Evolutionary conservation across 1,140 invertebrate species (phyloP).

Genomic region (Brachionus angularis): DNA sequence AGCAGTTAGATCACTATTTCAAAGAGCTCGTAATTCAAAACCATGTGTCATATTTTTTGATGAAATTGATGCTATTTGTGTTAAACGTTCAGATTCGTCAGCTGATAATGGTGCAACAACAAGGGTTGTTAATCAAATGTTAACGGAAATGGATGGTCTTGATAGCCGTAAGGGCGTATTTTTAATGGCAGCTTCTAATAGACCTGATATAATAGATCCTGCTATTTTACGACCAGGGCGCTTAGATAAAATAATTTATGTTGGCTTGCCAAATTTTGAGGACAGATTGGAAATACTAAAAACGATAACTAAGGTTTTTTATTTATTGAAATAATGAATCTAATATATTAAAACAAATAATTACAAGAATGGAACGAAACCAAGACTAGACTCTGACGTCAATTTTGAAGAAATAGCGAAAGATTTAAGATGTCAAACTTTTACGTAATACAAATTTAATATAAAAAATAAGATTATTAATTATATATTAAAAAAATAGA

Average conservation of each 20-base stretch:
- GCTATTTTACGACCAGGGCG: conserved; percentile 88
- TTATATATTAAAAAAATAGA: conserved; percentile 49
- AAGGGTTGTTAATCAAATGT: conserved; percentile 88
- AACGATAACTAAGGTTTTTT: conserved; percentile 24
- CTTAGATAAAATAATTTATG: conserved; percentile 86
- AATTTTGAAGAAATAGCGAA: conserved; percentile 67
- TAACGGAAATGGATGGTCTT: conserved; percentile 98
- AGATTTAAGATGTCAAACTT: conserved; percentile 69
- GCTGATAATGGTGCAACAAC: conserved; percentile 6
- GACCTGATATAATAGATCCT: conserved; percentile 92
- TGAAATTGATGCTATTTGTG: conserved; percentile 93
- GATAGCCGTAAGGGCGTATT: conserved; percentile 82
- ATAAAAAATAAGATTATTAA: neutral
- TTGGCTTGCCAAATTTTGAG: conserved; percentile 74
- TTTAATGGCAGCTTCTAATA: conserved; percentile 89
- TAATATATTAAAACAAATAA: neutral
- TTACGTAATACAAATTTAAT: conserved; percentile 62
- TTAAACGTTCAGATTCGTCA: conserved; percentile 69
- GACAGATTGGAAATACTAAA: conserved; percentile 82
- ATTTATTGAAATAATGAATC: neutral
- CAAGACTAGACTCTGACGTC: conserved; percentile 71
- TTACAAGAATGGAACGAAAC: conserved; percentile 70
- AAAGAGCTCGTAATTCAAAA: conserved; percentile 82
- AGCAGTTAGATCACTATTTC: conserved; percentile 87
- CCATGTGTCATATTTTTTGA: conserved; percentile 99